phyloP scores from a whole-genome alignment of 2,113 vertebrate genomes.

The Datnioides undecimradiatus region DNA sequence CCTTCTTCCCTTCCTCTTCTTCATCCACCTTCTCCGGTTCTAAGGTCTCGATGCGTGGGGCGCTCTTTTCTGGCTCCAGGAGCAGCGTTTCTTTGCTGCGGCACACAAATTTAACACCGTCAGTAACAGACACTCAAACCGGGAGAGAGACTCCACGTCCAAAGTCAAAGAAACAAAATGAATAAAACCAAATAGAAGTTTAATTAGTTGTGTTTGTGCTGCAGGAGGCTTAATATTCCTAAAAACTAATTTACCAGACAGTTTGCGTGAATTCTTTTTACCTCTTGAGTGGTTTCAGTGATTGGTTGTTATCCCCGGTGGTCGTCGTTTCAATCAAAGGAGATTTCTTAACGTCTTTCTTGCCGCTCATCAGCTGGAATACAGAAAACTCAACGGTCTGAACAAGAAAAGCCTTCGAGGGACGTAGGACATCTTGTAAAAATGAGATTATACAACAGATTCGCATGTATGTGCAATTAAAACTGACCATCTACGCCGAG shows the following conservation, averaged over 20 bases:
- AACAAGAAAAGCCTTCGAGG: neutral
- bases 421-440: neutral
- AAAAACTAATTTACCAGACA: neutral
- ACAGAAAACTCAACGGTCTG: neutral
- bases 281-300: slow-evolving; percentile 94
- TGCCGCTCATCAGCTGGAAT: slow-evolving; percentile 92
- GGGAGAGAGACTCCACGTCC: neutral
- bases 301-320: slow-evolving; percentile 95
- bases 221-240: neutral
- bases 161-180: neutral
- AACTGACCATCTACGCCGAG: neutral
- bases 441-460: neutral
- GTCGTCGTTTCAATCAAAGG: slow-evolving; percentile 95
- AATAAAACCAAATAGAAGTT: neutral
- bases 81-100: slow-evolving; percentile 94
- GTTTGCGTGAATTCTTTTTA: slow-evolving; percentile 67
- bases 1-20: slow-evolving; percentile 96
- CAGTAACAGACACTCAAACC: neutral
- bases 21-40: slow-evolving; percentile 96
- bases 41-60: slow-evolving; percentile 91
- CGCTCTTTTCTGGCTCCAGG: slow-evolving; percentile 93
- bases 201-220: neutral
- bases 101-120: neutral
- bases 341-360: slow-evolving; percentile 94
- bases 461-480: neutral